A percentile compares a stretch with the other conserved stretches of the same genome.
phyloP scores from a whole-genome alignment of 2,113 vertebrate genomes.

The Gavialis gangeticus region DNA sequence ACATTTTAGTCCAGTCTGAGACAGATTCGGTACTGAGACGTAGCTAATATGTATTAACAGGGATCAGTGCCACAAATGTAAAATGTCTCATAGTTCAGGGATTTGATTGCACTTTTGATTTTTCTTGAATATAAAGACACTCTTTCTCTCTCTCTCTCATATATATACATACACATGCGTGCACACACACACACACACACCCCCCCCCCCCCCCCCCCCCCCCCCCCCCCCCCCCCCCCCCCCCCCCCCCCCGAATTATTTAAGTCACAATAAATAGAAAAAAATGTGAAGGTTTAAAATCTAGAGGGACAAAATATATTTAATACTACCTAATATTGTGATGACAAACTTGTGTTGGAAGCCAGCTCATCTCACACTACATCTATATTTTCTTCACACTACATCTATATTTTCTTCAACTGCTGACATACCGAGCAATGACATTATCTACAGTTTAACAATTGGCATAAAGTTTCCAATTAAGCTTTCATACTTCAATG shows the following conservation, averaged over 20 bases:
- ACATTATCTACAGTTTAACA: constrained; percentile 31
- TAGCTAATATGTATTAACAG: constrained; percentile 11
- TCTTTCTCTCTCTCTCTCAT: constrained; percentile 30
- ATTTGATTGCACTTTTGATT: constrained; percentile 80
- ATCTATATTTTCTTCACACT: background rate
- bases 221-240: no score
- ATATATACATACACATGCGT: no score
- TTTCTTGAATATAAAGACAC: constrained; percentile 67
- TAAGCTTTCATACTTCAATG: constrained; percentile 58
- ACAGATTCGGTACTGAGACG: constrained; percentile 42
- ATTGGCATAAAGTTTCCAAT: constrained; percentile 68
- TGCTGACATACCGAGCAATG: constrained; percentile 74
- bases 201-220: constrained; percentile 38
- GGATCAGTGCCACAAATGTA: constrained; percentile 57
- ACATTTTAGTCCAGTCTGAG: constrained; percentile 46
- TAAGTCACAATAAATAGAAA: constrained; percentile 69
- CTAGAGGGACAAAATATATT: constrained; percentile 67
- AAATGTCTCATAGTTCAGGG: constrained; percentile 77
- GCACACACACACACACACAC: constrained; percentile 5
- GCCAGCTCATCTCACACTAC: constrained; percentile 55
- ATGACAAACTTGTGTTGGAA: constrained; percentile 60
- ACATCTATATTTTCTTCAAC: constrained; percentile 34
- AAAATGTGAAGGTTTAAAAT: constrained; percentile 76
- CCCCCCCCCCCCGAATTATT: constrained; percentile 67
- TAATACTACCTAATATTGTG: constrained; percentile 44